Evolutionary conservation across 2,888 invertebrate genomes (phyloP).

Genomic region (Ferrisia virgata): DNA sequence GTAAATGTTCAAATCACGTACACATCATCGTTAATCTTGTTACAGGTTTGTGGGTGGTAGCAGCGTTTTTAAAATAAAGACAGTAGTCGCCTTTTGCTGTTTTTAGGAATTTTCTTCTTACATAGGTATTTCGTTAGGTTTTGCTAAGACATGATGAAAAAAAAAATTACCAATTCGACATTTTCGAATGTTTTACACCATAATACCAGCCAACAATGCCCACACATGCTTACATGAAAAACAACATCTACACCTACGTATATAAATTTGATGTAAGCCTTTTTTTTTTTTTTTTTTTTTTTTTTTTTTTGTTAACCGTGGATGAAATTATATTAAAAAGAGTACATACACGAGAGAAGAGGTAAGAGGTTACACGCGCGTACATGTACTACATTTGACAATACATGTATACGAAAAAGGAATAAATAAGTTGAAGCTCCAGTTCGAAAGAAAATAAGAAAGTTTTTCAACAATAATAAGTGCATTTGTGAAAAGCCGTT

Average conservation of each 20-base stretch:
- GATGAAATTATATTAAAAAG: background rate
- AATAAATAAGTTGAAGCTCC: background rate
- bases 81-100: background rate
- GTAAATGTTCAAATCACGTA: background rate
- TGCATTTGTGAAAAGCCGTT: slow-evolving; percentile 29
- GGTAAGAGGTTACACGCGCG: background rate
- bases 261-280: background rate
- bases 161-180: background rate
- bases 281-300: background rate
- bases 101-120: too few relatives aligned
- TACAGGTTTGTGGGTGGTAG: background rate
- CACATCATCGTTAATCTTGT: background rate
- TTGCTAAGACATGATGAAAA: background rate
- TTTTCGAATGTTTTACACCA: background rate
- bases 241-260: background rate
- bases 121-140: background rate
- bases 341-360: background rate
- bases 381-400: background rate
- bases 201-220: background rate
- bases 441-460: slow-evolving; percentile 16
- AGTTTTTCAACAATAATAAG: slow-evolving; percentile 14
- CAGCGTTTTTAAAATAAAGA: background rate
- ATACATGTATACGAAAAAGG: background rate
- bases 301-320: background rate
- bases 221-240: background rate